Evolutionary conservation across 2,888 invertebrate genomes (phyloP), one percentile per base, ranked within the genome.

Genomic region (Scaptomyza cyrtandrae): DNA sequence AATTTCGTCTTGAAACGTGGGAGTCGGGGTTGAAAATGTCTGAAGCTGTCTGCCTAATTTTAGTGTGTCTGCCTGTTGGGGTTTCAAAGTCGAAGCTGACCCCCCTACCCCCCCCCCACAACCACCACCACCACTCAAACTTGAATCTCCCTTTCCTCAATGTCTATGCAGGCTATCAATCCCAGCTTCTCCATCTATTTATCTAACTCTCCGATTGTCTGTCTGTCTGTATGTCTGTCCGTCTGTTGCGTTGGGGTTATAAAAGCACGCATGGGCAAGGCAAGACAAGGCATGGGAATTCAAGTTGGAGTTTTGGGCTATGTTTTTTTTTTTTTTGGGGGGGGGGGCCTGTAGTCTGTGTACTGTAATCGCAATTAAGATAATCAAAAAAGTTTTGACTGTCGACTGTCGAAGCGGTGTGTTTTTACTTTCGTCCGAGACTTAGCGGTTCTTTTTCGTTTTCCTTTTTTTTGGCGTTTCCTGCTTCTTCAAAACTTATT

Each of bases 341-440:
- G 13, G 29, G 6, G 13, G 24, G 16, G 45, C n/a, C 35, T 50
- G 44, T 44, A 44, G 24, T 61, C 55, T 44, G 49, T 54, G 71
- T 72, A 60, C 83, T 66, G 80, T 82, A 86, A 88, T 86, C 88
- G 85, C 86, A 86, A 86, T 86, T 88, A 86, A 86, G 86, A 86
- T 86, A 86, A 86, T 86, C 86, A 86, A 88, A 86, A 86, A 86
- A 86, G 86, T 86, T 86, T 86, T 84, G 86, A 88, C 88, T 86
- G 71, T 68, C 67, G 74, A 76, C 83, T 85, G 88, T 75, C 86
- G 76, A 69, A 74, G 75, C 65, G 68, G 67, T 68, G 85, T 73
- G 85, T 73, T 84, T 81, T 78, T 80, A 84, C 84, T 86, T 80
- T 83, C 72, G 68, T 68, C 68, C 52, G 57, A 55, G 54, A 75